A percentile compares a stretch with the other conserved stretches of the same genome.
Evolutionary conservation across 2,113 vertebrate genomes (phyloP).

Genomic region (Macaca fascicularis): T2T-MFA8v1.1 NC_088377.1:99383501-99384000

Average conservation of each 20-base stretch:
- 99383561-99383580: neutral
- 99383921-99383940: neutral
- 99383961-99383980: neutral
- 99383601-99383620: constrained; percentile 72
- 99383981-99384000: neutral
- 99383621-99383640: neutral
- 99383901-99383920: neutral
- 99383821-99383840: too few relatives aligned
- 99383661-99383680: neutral
- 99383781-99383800: neutral
- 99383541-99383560: neutral
- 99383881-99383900: neutral
- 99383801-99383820: neutral
- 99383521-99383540: neutral
- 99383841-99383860: neutral
- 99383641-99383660: neutral
- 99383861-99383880: neutral
- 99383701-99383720: neutral
- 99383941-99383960: neutral
- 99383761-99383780: neutral
- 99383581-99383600: neutral
- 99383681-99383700: neutral
- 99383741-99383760: neutral
- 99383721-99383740: neutral
- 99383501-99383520: neutral